These are phyloP conservation scores for Sebastiscus albofasciatus DNA, from an alignment of 2,797 vertebrate species.

Conservation along the genomic window DNA sequence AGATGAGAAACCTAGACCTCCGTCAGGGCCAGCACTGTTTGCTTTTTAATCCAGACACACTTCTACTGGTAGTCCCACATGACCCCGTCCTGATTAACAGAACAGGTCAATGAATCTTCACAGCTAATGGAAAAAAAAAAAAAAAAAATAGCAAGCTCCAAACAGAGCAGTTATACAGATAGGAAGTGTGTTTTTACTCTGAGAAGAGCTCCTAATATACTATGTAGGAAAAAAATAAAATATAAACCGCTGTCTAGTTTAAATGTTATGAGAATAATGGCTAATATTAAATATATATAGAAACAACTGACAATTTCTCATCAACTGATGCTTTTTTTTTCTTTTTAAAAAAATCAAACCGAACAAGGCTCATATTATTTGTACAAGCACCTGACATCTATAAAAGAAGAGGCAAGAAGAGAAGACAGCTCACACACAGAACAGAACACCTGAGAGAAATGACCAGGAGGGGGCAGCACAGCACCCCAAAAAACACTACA, in stretches of 20 bases:
- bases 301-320: conserved; percentile 47
- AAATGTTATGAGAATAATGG: conserved; percentile 56
- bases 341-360: conserved; percentile 5
- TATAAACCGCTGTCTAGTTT: conserved; percentile 59
- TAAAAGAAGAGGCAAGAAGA: conserved; percentile 55
- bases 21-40: conserved; percentile 34
- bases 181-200: conserved; percentile 20
- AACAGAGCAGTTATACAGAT: conserved; percentile 37
- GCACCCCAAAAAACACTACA: conserved; percentile 55
- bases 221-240: conserved; percentile 59
- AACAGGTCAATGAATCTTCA: conserved; percentile 35
- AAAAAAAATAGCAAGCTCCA: conserved; percentile 37
- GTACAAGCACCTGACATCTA: conserved; percentile 73
- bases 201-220: conserved; percentile 49
- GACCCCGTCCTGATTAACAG: conserved; percentile 33
- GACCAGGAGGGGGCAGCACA: conserved; percentile 76
- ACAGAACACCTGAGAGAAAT: conserved; percentile 77
- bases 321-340: neutral
- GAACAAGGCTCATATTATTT: conserved; percentile 48
- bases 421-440: conserved; percentile 43
- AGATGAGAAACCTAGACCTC: conserved; percentile 23
- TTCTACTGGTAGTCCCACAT: conserved; percentile 30
- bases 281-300: conserved; percentile 61
- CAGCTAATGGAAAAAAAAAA: conserved; percentile 39
- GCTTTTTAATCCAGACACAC: conserved; percentile 36